Base-by-base conservation (phyloP, 2,888 invertebrate species). In the Andrena bucephala region DNA sequence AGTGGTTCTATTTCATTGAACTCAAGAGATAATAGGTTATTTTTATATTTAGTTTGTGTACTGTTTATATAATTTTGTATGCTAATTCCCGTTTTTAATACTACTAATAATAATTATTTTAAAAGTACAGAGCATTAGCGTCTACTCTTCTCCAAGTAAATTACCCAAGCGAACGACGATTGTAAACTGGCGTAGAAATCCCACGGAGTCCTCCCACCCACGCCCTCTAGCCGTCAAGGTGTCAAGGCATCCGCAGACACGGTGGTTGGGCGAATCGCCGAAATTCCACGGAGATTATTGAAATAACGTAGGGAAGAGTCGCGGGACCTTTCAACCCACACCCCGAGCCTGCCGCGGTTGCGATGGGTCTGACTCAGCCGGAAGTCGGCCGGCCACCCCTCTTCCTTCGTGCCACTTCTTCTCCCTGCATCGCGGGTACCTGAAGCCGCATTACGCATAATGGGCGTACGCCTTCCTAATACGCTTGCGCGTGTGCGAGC, bases 361-460 rank as follows among this genome's bases (percentile, higher is more conserved):
- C 84, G 78, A 81, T 84, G 86, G 67, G 89, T 91, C 89, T 92
- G 93, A 93, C 91, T 93, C 93, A 93, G 74, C 93, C 93, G 93
- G 93, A 93, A 92, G 92, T 91, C 85, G 81, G 79, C 83, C 86
- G 88, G 90, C 90, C 92, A 91, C 91, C 91, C 91, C 84, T 87
- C 86, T 88, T 88, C 86, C 83, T 85, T 83, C 86, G 66, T 77
- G 74, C 85, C 85, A 76, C 87, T 84, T 86, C 89, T 87, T 84
- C 85, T 83, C 83, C 83, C 85, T 81, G 77, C 77, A 68, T 81
- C 85, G 50, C 31, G 73, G 78, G 70, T 80, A 88, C 86, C 89
- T 83, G 81, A 88, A 84, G 88, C 86, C 83, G 86, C 83, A 89
- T 89, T 88, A 88, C 87, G 89, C 90, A 90, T 87, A 89, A 90